phyloP scores from a whole-genome alignment of 2,797 vertebrate species.

The Eospalax fontanierii region DNA sequence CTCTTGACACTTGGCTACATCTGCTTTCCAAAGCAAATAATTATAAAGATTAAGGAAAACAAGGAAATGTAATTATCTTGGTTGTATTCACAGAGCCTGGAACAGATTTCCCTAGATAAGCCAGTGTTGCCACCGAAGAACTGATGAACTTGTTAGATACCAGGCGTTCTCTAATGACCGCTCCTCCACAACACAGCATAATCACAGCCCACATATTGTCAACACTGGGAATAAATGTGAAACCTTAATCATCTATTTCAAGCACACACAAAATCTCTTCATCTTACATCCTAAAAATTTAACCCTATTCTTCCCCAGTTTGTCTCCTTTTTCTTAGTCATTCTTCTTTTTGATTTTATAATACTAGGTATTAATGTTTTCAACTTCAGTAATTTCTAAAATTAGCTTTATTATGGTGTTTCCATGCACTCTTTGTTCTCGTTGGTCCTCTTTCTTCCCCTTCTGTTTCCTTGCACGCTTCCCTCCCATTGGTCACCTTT shows the following conservation, averaged over 20 bases:
- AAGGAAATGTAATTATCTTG: not conserved
- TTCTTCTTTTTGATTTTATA: not conserved
- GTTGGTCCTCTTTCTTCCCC: not conserved
- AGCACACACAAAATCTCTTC: not conserved
- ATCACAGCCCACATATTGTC: not conserved
- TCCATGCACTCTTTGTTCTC: not conserved
- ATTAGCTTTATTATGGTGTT: not conserved
- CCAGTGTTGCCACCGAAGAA: not conserved
- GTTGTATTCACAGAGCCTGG: not conserved
- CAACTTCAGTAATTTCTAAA: not conserved
- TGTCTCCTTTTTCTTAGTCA: not conserved
- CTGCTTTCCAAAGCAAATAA: not conserved
- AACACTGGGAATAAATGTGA: not conserved
- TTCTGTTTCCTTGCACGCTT: too few relatives aligned
- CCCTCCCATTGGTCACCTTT: not conserved
- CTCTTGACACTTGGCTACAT: not conserved
- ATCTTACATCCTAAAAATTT: not conserved
- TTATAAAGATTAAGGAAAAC: constrained; percentile 1
- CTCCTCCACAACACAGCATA: too few relatives aligned
- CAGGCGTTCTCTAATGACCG: not conserved
- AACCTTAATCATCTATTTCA: not conserved
- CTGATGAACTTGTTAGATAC: not conserved
- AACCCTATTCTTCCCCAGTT: not conserved
- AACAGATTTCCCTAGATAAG: not conserved
- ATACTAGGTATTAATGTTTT: not conserved